Percentiles rank a stretch among this genome's conserved stretches.
phyloP scores from a whole-genome alignment of 2,888 invertebrate genomes.

The Caenorhabditis afra region DNA sequence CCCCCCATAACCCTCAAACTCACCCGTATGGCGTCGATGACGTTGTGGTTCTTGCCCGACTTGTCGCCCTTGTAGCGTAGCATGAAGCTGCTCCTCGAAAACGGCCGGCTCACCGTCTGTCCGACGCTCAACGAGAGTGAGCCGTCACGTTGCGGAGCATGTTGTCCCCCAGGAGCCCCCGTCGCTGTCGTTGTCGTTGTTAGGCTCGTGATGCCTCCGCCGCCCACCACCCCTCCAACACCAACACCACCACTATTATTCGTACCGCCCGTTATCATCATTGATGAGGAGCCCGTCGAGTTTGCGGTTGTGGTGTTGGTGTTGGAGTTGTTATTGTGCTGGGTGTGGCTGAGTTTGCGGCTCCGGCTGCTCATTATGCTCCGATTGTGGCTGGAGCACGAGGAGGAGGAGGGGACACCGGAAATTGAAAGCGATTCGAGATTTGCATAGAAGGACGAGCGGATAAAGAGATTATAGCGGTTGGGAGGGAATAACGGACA shows the following conservation, averaged over 20 bases:
- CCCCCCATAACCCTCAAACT: conserved; percentile 1
- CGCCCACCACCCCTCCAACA: conserved; percentile 31
- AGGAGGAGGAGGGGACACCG: background rate
- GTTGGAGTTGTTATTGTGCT: conserved; percentile 28
- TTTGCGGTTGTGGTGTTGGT: background rate
- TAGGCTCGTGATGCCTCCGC: no score
- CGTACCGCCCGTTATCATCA: background rate
- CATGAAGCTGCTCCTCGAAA: conserved; percentile 56
- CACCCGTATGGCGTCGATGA: conserved; percentile 52
- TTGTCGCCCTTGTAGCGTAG: conserved; percentile 49
- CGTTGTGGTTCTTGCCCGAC: conserved; percentile 44
- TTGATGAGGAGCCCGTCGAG: background rate
- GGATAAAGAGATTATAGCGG: background rate
- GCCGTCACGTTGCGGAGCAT: conserved; percentile 46
- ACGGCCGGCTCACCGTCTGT: conserved; percentile 45
- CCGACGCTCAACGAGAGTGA: conserved; percentile 51
- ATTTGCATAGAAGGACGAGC: background rate
- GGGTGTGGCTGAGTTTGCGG: conserved; percentile 44
- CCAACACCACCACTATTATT: conserved; percentile 33
- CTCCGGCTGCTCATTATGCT: conserved; percentile 57
- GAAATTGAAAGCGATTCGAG: conserved; percentile 6
- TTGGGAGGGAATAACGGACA: no score
- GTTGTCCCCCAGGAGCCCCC: conserved; percentile 15
- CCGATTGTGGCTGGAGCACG: no score
- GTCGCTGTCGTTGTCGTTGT: no score